Evolutionary conservation across 1,140 invertebrate species (phyloP), one percentile per base, ranked within the genome.

Genomic region (Drosophila sechellia): DNA sequence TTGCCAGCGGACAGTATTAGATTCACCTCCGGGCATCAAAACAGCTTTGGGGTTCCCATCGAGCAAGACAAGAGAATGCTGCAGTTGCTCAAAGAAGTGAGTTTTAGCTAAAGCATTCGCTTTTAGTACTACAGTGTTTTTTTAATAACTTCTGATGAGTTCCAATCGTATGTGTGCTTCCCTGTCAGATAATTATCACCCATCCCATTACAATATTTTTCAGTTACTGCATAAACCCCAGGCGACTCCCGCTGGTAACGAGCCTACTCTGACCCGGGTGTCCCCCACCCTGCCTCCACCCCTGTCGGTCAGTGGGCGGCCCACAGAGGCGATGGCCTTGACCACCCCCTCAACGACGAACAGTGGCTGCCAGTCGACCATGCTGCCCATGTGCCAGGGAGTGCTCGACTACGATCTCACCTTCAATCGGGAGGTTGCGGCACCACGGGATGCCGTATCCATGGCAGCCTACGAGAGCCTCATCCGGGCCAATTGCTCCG

Each of bases 341-440:
- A 57, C 39, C 89, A 61, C 93, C 90, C 76, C 72, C 4, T 48
- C 71, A n/a, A 79, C 64, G 10, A 71, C 45, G 11, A 81, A 76
- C 45, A 92, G 79, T 56, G 76, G 90, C 50, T 92, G 92, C 45
- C 77, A 90, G 50, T 92, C 92, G 11, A 92, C 92, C 0, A 78
- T 86, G 25, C 35, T 92, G 54, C 66, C 81, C 27, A 91, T 92
- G 81, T 95, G 95, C 72, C 93, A 93, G 13, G 94, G 94, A 3
- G 93, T 95, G 4, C 79, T 95, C 22, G 95, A 95, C 2, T 95
- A 95, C 72, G 95, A 95, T 87, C 79, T 95, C 72, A 95, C 95
- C 10, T 84, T 90, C 22, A 79, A 73, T 27, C 68, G 78, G 2
- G 55, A 48, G 4, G 78, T 77, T 31, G 54, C 68, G 27, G 73